Evolutionary conservation across 1,140 invertebrate genomes (phyloP), one percentile per base, ranked within the genome.

Genomic region (Batillaria attramentaria): DNA sequence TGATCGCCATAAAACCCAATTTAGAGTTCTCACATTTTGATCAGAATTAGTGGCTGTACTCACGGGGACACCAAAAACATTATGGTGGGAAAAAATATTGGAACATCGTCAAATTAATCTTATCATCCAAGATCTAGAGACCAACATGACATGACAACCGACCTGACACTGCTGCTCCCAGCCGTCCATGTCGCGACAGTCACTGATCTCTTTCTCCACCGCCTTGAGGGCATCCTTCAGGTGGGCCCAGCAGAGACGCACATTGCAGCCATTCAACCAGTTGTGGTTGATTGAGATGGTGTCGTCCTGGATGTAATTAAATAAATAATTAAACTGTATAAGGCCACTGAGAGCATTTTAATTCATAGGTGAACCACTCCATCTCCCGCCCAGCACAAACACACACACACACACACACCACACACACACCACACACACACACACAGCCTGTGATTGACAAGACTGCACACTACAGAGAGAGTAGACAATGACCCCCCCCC

Each of bases 211-310:
- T 82, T 93, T 92, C 89, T 95, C 92, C 5, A 98, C 96, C 76
- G 93, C 93, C 41, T 88, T 57, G 66, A 97, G 91, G 85, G 94
- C 93, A 31, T 90, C 89, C 78, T 93, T 91, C 24, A 99, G 87
- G 46, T 94, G 93, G 0, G 90, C 81, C 94, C 95, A 97, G 79
- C 97, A 94, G 43, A 92, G 87, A 54, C 92, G 84, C 70, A 98
- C 93, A 90, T 98, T 99, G 88, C 95, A 96, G 1, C 94, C 95
- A 93, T 99, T 99, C 60, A 99, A 93, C 96, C 97, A 99, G 89
- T 99, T 99, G 90, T 99, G 98, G 92, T 99, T 99, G 31, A 99
- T 94, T 0, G 98, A 99, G 85, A 99, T 97, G 37, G 97, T 97
- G 87, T 98, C 96, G 83, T 95, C 94, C 94, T 95, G 79, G 80